Evolutionary conservation across 2,113 vertebrate species (phyloP), one percentile per base, ranked within the genome.

Genomic region (Cynocephalus volans): DNA sequence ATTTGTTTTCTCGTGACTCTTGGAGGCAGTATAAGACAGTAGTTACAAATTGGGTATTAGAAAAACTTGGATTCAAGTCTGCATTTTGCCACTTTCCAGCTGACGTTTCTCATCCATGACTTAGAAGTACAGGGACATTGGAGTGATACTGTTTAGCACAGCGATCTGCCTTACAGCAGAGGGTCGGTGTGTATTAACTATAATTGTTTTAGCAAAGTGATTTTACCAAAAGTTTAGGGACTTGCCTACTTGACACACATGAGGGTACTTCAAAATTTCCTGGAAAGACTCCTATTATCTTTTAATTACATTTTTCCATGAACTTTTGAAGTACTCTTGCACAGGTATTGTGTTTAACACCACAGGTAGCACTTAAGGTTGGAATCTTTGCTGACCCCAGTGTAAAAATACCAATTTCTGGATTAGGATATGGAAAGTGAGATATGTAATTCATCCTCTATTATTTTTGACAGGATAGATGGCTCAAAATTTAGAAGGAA

Each of bases 141-240:
- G 65, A 58, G 14, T 62, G 13, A 31, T 26, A 2, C 1, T 4
- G 33, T 36, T 73, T 41, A 67, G 69, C 72, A 54, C 3, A 31
- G 14, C 21, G 3, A 1, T 28, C 45, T 26, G 5, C 77, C 72
- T 83, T 73, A 41, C 0, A 48, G 8, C 33, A 50, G 45, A 70
- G 54, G 52, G 41, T 45, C 12, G 0, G 11, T n/a, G 1, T 1
- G 3, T 75, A n/a, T 28, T 24, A 54, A 8, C 23, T 36, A 0
- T 15, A 6, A 31, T 45, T 31, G 4, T 7, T 58, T 58, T 67
- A 41, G 60, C 41, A 18, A 26, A 65, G 21, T 77, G 52, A 50
- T 79, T 85, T 89, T 52, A 77, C 31, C 36, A 7, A 17, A 56
- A 84, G 90, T 3, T 31, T 48, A n/a, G 21, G 65, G 24, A 1